These are phyloP conservation scores for Rhodinocichla rosea DNA, from an alignment of 2,113 vertebrate species.

Conservation along the genomic window DNA sequence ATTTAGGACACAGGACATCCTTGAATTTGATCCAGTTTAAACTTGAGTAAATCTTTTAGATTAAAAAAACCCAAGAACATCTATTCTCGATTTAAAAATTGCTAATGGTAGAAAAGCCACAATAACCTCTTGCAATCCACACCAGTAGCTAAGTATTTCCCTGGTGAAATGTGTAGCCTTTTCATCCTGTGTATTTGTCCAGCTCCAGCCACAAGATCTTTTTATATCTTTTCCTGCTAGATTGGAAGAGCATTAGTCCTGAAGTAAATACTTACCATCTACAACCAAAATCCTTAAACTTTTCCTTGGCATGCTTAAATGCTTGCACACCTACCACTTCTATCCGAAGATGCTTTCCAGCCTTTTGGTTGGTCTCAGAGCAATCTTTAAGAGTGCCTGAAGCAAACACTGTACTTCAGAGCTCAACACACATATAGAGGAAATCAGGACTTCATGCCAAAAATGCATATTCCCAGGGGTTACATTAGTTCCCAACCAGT, in stretches of 20 bases:
- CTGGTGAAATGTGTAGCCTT: not conserved
- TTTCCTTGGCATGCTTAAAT: not conserved
- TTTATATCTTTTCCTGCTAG: not conserved
- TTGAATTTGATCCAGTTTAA: slow-evolving; percentile 43
- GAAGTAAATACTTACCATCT: not conserved
- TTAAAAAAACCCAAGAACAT: slow-evolving; percentile 29
- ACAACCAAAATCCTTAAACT: not conserved
- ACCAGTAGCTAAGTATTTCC: not conserved
- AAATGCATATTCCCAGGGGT: not conserved
- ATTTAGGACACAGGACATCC: slow-evolving; percentile 37
- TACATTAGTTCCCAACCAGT: rapidly evolving
- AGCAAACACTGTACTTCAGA: not conserved
- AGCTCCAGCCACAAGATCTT: not conserved
- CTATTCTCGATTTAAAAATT: slow-evolving; percentile 52
- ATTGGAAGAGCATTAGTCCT: not conserved
- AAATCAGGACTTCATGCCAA: not conserved
- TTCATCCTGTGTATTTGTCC: not conserved
- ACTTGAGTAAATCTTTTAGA: not conserved
- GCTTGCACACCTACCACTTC: not conserved
- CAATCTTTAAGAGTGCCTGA: not conserved
- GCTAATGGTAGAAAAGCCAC: slow-evolving; percentile 35
- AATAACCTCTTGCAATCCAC: not conserved
- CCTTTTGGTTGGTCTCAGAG: not conserved
- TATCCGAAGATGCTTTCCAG: not conserved
- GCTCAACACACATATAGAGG: rapidly evolving